Conservation (phyloP, 2,113 vertebrate genomes). For the Neotoma lepida region DNA sequence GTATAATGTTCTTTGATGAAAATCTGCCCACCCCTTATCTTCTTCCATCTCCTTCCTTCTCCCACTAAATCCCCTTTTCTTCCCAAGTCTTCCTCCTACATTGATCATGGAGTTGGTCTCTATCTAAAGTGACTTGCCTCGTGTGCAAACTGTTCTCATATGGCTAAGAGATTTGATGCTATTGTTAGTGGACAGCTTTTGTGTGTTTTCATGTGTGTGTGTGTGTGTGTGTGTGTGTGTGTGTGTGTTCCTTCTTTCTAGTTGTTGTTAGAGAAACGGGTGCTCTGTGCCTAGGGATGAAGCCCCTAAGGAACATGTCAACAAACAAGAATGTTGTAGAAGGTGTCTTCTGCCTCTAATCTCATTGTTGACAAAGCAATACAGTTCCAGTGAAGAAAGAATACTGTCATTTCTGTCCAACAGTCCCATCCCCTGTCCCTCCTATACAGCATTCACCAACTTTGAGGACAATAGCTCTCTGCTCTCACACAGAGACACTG, state of each 20-base stretch:
- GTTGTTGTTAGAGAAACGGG: neutral
- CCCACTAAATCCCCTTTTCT: neutral
- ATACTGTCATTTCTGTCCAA: neutral
- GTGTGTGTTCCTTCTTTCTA: neutral
- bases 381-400: neutral
- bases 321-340: neutral
- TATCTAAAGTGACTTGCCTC: neutral
- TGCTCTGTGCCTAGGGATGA: neutral
- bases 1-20: neutral
- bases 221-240: too few relatives aligned
- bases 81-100: neutral
- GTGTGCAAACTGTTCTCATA: neutral
- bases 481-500: neutral
- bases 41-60: neutral
- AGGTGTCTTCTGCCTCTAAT: neutral
- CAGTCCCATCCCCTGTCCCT: too few relatives aligned
- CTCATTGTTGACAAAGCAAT: neutral
- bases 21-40: rapidly evolving
- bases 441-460: too few relatives aligned
- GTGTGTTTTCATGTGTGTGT: neutral
- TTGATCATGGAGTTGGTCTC: neutral
- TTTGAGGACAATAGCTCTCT: neutral
- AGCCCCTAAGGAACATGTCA: neutral
- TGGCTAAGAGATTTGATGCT: neutral
- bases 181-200: neutral